These are phyloP conservation scores for Rutpela maculata DNA, from an alignment of 2,888 invertebrate species.

Conservation along the genomic window DNA sequence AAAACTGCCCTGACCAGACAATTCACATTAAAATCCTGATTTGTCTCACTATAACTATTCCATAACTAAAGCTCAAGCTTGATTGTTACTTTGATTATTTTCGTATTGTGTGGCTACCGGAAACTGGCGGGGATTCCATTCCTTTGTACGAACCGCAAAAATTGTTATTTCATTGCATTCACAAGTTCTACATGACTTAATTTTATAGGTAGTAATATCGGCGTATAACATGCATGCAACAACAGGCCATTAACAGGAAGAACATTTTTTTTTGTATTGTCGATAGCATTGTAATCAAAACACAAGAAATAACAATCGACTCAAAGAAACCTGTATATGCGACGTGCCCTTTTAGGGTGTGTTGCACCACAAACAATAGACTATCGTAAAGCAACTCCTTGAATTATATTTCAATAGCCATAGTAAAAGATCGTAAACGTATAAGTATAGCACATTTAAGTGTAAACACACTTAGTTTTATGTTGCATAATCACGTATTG, in stretches of 20 bases:
- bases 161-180: no score
- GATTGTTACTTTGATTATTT: no score
- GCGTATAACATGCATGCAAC: slow-evolving; percentile 22
- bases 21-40: no score
- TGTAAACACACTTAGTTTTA: slow-evolving; percentile 27
- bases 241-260: slow-evolving; percentile 26
- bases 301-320: slow-evolving; percentile 34
- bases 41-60: no score
- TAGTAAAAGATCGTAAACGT: slow-evolving; percentile 29
- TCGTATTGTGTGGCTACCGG: no score
- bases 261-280: slow-evolving; percentile 33
- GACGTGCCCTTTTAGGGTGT: slow-evolving; percentile 53
- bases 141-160: no score
- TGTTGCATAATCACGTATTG: slow-evolving; percentile 19
- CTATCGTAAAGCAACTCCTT: slow-evolving; percentile 42
- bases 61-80: no score
- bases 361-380: slow-evolving; percentile 45
- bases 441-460: slow-evolving; percentile 25
- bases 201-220: slow-evolving; percentile 23
- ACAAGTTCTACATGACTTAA: slow-evolving; percentile 8
- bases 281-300: slow-evolving; percentile 37
- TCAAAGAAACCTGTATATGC: slow-evolving; percentile 44
- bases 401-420: slow-evolving; percentile 39
- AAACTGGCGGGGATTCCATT: no score
- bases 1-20: no score